These are phyloP conservation scores for Condylura cristata DNA, from an alignment of 2,113 vertebrate species.

Conservation along the genomic window DNA sequence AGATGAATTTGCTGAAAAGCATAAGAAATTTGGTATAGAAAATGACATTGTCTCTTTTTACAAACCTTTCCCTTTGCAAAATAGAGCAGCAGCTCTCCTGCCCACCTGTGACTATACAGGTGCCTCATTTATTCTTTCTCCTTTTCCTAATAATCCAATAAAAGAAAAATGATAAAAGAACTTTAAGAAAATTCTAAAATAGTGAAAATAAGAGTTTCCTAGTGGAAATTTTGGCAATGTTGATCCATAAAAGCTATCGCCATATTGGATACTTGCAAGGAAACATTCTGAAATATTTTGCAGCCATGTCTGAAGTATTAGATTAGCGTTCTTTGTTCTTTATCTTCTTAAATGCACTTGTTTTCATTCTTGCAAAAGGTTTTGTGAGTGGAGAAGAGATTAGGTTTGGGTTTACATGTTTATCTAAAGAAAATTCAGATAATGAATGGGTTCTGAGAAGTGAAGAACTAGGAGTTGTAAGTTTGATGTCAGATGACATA, in stretches of 20 bases:
- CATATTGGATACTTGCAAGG: not conserved
- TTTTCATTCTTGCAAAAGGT: not conserved
- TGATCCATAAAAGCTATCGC: not conserved
- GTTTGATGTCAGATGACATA: not conserved
- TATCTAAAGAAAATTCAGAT: not conserved
- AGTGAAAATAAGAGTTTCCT: conserved; percentile 6
- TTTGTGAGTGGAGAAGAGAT: not conserved
- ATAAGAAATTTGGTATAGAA: conserved; percentile 9
- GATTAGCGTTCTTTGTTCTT: not conserved
- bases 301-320: not conserved
- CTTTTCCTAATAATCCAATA: not conserved
- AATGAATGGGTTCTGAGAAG: conserved; percentile 17
- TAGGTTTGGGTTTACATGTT: not conserved
- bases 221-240: not conserved
- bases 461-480: not conserved
- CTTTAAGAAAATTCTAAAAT: not conserved
- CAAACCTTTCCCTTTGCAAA: no score
- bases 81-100: no score
- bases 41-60: not conserved
- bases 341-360: conserved; percentile 36
- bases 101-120: no score
- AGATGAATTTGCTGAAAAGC: not conserved
- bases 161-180: not conserved
- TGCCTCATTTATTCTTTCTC: no score
- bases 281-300: conserved; percentile 12